Evolutionary conservation across 2,113 vertebrate genomes (phyloP).

Genomic region (Pholis gunnellus): DNA sequence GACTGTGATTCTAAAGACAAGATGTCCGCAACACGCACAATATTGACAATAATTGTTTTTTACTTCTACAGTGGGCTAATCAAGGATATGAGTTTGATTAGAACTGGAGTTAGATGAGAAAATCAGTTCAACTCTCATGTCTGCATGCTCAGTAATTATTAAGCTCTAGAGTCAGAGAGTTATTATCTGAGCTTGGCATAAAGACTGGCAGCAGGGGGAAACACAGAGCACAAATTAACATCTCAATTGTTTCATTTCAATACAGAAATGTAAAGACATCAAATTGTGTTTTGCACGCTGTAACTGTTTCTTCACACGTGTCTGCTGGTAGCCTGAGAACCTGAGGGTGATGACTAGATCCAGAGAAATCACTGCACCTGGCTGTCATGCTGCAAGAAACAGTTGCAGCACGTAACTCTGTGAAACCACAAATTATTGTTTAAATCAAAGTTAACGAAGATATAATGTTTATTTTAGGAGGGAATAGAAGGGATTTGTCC

Average conservation of each 20-base stretch:
- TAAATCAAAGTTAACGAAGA: not conserved
- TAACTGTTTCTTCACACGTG: not conserved
- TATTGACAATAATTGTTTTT: not conserved
- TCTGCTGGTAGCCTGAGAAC: not conserved
- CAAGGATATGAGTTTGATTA: not conserved
- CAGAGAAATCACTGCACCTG: not conserved
- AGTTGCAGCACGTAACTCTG: not conserved
- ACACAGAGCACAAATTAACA: not conserved
- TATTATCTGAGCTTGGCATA: not conserved
- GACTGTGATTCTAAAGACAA: not conserved
- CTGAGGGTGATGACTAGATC: not conserved
- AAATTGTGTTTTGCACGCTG: not conserved
- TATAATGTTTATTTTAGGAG: not conserved
- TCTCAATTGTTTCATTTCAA: not conserved
- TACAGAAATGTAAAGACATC: conserved; percentile 7
- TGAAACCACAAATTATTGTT: not conserved
- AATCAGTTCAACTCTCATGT: not conserved
- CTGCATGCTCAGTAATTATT: not conserved
- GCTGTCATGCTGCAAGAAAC: not conserved
- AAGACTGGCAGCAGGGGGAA: not conserved
- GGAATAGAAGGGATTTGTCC: not conserved
- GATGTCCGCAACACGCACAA: not conserved
- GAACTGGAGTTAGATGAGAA: not conserved
- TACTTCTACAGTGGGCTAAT: not conserved
- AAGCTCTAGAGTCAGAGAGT: not conserved